Evolutionary conservation across 2,113 vertebrate species (phyloP), one percentile per base, ranked within the genome.

Genomic region (Craseonycteris thonglongyai): DNA sequence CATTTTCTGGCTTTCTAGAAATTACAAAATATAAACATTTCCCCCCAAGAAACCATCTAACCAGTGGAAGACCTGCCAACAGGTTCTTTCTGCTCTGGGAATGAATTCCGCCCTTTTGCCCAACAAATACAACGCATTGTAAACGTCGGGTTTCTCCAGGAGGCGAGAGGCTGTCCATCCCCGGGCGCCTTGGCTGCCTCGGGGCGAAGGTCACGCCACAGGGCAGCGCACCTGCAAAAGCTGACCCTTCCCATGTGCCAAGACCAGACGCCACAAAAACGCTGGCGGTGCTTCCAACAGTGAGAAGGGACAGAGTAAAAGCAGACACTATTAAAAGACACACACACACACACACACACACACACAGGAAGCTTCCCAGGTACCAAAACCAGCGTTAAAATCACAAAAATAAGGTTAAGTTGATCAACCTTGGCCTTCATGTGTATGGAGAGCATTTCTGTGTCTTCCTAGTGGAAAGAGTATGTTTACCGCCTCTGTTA

Each of bases 81-180:
- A 98, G 96, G 97, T 98, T 98, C 96, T 98, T 97, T 97, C 98
- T 98, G 89, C 95, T 95, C 97, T 96, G 97, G 97, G 97, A 97
- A 97, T 96, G 98, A 96, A 96, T 97, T 97, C 90, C 74, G 96
- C 97, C 96, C 91, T 95, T 97, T 97, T 96, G 94, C 98, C 93
- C 93, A 98, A 99, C 99, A 98, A 98, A 99, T 99, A 99, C 99
- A 99, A 99, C 96, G 99, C 98, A 99, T 99, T 99, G 99, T 99
- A 99, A 99, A 98, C 99, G 99, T 99, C 99, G 97, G 96, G 98
- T 97, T 98, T 98, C 98, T 98, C 98, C 98, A 98, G 97, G 98
- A 98, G 97, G 97, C 96, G 98, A 92, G 97, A 97, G 98, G 98
- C 96, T 96, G 97, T 98, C 97, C 97, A 91, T 98, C 97, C 95